Evolutionary conservation across 2,113 vertebrate species (phyloP).

Genomic region (Osmerus eperlanus): DNA sequence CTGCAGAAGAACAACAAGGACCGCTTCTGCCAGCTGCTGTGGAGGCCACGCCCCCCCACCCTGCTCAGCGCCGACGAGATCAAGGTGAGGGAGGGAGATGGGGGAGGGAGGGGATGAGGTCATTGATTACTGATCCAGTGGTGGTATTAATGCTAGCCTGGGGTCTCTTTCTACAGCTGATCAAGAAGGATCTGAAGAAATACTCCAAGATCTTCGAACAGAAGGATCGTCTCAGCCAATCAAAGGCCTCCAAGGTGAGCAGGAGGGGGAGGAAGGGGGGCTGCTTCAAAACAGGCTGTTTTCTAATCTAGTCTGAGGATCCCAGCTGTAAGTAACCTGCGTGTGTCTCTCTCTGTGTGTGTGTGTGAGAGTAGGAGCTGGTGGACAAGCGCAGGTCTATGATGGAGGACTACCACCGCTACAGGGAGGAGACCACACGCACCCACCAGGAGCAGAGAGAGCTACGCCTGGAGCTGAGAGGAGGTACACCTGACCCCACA

Average conservation of each 20-base stretch:
- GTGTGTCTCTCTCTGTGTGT: background rate
- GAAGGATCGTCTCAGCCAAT: constrained; percentile 97
- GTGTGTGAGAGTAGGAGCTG: constrained; percentile 76
- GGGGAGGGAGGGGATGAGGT: background rate
- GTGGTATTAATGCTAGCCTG: no score
- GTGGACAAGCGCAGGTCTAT: constrained; percentile 90
- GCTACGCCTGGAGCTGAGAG: constrained; percentile 87
- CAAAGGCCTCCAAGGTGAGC: constrained; percentile 96
- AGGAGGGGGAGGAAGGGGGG: background rate
- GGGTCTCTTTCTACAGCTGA: constrained; percentile 71
- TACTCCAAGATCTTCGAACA: constrained; percentile 99
- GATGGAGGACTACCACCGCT: constrained; percentile 94
- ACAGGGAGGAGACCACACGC: constrained; percentile 82
- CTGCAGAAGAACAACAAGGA: constrained; percentile 98
- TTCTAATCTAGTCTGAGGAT: no score
- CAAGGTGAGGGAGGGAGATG: constrained; percentile 71
- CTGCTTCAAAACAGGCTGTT: background rate
- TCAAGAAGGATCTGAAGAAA: constrained; percentile 98
- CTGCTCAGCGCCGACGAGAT: constrained; percentile 86
- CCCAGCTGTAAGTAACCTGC: background rate
- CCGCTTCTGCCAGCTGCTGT: constrained; percentile 95
- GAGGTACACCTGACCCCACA: constrained; percentile 68
- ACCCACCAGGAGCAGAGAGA: constrained; percentile 84
- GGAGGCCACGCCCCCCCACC: constrained; percentile 88
- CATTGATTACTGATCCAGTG: no score